Conservation (phyloP, 1,140 invertebrate species). For the Zaprionus gabonicus region DNA sequence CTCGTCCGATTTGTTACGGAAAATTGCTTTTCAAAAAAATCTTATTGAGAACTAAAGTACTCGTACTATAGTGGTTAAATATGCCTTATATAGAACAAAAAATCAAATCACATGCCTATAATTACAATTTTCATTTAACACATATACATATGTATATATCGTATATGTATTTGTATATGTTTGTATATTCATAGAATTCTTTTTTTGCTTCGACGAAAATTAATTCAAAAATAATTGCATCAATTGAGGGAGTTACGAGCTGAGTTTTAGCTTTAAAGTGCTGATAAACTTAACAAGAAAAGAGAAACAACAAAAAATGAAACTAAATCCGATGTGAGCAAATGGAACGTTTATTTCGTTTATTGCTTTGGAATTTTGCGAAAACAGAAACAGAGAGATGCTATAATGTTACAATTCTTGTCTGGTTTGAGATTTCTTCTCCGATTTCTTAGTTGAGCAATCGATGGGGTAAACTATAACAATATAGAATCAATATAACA, state of each 20-base stretch:
- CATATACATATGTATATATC: slow-evolving; percentile 6
- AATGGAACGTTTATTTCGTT: slow-evolving; percentile 28
- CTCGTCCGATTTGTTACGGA: slow-evolving; percentile 1
- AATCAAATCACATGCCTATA: slow-evolving; percentile 27
- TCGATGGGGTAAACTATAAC: slow-evolving; percentile 46
- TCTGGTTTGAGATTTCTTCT: slow-evolving; percentile 6
- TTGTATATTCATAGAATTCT: neutral
- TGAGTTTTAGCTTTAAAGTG: neutral
- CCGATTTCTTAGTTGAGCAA: slow-evolving; percentile 32
- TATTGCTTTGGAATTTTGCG: slow-evolving; percentile 6
- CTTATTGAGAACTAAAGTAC: slow-evolving; percentile 33
- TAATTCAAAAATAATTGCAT: slow-evolving; percentile 45
- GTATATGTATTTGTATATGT: slow-evolving; percentile 13
- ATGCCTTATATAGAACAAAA: slow-evolving; percentile 28
- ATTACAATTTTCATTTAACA: slow-evolving; percentile 24
- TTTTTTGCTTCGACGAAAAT: slow-evolving; percentile 1
- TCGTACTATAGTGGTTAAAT: slow-evolving; percentile 7
- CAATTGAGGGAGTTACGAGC: slow-evolving; percentile 45
- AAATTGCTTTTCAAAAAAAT: slow-evolving; percentile 16
- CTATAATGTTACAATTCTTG: slow-evolving; percentile 11
- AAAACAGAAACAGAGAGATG: slow-evolving; percentile 20
- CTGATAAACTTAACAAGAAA: neutral
- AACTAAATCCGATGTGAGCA: slow-evolving; percentile 11
- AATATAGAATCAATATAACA: slow-evolving; percentile 26
- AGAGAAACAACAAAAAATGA: neutral